Conservation (phyloP, 2,888 invertebrate species). For the Hartigia nigra region DNA sequence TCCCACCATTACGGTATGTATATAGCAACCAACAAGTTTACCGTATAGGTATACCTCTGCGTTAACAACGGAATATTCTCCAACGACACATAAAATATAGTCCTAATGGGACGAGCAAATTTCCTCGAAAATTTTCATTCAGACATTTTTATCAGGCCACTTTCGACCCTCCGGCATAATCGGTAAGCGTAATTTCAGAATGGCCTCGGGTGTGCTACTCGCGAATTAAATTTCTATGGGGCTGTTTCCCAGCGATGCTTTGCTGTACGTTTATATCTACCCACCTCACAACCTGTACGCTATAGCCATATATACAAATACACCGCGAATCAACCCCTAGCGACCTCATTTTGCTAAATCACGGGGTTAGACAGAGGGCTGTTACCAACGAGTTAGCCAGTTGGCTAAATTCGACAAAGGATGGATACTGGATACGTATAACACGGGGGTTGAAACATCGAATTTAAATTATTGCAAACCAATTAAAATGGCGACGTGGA, state of each 20-base stretch:
- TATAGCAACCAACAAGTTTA: not conserved
- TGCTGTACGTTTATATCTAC: slow-evolving; percentile 8
- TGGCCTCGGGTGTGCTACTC: slow-evolving; percentile 37
- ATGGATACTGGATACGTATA: not conserved
- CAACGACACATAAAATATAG: not conserved
- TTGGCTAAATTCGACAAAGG: not conserved
- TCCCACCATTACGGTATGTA: not conserved
- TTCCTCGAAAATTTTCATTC: slow-evolving; percentile 38
- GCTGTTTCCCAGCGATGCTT: not conserved
- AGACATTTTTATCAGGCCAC: slow-evolving; percentile 41
- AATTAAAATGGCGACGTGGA: not conserved
- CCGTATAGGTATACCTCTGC: not conserved
- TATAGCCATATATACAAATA: not conserved
- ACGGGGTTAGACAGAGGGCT: not conserved
- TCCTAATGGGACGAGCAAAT: not conserved
- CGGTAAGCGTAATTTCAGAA: slow-evolving; percentile 40
- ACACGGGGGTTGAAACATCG: not conserved
- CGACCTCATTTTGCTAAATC: not conserved
- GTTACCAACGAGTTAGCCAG: not conserved
- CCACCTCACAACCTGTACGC: not conserved
- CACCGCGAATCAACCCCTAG: not conserved
- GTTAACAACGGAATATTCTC: not conserved
- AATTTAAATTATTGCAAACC: not conserved
- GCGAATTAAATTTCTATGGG: slow-evolving; percentile 49
- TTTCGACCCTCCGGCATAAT: slow-evolving; percentile 44